Evolutionary conservation across 92 coral and sea anemone species (phyloP).

Genomic region (Pocillopora grandis): DNA sequence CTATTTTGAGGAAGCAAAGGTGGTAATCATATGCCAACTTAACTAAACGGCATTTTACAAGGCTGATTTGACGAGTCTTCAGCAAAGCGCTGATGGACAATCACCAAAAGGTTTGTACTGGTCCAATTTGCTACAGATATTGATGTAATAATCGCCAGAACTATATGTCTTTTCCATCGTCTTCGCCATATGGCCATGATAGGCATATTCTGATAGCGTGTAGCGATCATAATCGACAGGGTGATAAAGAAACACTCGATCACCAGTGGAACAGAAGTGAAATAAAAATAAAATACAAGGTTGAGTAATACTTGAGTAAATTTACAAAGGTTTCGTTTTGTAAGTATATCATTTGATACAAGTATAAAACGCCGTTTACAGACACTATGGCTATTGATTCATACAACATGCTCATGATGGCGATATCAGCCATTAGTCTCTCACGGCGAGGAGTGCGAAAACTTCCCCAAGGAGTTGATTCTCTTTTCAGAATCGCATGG

Average conservation of each 20-base stretch:
- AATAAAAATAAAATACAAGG: too few relatives aligned
- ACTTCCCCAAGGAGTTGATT: slow-evolving; percentile 19
- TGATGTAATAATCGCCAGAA: neutral
- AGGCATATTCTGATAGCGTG: too few relatives aligned
- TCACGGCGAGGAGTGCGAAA: slow-evolving; percentile 38
- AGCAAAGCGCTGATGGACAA: neutral
- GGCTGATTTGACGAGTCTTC: neutral
- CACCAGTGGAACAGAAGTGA: too few relatives aligned
- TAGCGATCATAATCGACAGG: too few relatives aligned
- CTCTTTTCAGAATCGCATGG: slow-evolving; percentile 5
- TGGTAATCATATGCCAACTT: neutral
- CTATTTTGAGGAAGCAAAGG: too few relatives aligned
- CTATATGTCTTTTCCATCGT: slow-evolving; percentile 15
- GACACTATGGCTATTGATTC: slow-evolving; percentile 36
- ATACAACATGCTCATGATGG: slow-evolving; percentile 27
- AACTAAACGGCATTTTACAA: slow-evolving; percentile 1
- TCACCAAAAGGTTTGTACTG: too few relatives aligned
- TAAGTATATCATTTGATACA: slow-evolving; percentile 1
- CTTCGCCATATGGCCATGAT: slow-evolving; percentile 26
- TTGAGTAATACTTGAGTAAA: neutral
- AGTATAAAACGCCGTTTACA: neutral
- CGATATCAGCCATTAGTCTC: slow-evolving; percentile 29
- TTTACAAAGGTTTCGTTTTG: neutral
- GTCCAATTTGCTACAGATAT: neutral
- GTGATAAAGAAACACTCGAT: too few relatives aligned